Percentiles rank a stretch among this genome's conserved stretches.
Evolutionary conservation across 2,888 invertebrate genomes (phyloP).

Genomic region (Laspeyria flexula): DNA sequence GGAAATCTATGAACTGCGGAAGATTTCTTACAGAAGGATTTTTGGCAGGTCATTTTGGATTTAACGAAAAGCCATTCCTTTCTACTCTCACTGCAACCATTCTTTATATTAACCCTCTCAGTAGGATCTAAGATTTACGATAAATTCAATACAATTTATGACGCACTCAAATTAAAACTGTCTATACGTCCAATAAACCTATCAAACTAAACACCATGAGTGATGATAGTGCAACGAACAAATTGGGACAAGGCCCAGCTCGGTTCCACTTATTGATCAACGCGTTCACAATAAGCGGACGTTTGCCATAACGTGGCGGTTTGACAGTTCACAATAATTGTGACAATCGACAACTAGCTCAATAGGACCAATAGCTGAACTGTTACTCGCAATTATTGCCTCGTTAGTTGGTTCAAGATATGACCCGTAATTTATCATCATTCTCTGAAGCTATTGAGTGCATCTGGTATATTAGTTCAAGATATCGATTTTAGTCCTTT

Average conservation of each 20-base stretch:
- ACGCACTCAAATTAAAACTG: not conserved
- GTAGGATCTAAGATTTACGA: not conserved
- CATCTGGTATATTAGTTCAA: not conserved
- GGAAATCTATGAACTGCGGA: too few species aligned
- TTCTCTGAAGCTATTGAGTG: not conserved
- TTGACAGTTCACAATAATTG: constrained; percentile 64
- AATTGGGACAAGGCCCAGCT: constrained; percentile 70
- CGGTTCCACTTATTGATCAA: constrained; percentile 67
- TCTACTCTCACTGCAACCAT: too few species aligned
- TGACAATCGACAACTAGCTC: constrained; percentile 58
- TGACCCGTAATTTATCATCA: constrained; percentile 18
- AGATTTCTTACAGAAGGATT: too few species aligned
- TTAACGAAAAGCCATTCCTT: too few species aligned
- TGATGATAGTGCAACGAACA: constrained; percentile 45
- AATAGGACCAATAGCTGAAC: constrained; percentile 49
- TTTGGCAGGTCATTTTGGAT: too few species aligned
- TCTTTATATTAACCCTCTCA: not conserved
- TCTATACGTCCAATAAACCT: constrained; percentile 6
- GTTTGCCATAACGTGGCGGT: constrained; percentile 65
- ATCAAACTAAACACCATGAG: constrained; percentile 4
- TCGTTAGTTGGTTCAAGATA: constrained; percentile 28
- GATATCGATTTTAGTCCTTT: too few species aligned
- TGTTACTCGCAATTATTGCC: constrained; percentile 39
- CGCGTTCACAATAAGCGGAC: constrained; percentile 79
- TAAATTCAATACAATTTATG: not conserved